Evolutionary conservation across 2,113 vertebrate genomes (phyloP), one percentile per base, ranked within the genome.

Genomic region (Aptenodytes patagonicus): DNA sequence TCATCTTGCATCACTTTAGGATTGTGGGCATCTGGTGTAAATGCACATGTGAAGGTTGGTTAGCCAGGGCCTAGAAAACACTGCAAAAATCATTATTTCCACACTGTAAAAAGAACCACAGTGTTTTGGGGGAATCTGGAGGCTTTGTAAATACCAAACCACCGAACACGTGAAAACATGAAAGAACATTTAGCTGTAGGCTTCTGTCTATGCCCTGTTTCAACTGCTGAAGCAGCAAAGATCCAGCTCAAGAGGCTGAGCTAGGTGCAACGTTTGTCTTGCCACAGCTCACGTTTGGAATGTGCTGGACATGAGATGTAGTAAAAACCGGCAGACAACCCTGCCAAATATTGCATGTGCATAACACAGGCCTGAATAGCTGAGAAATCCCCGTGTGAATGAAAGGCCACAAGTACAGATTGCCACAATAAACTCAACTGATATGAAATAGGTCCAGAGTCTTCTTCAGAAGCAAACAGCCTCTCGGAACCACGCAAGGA

Each of bases 401-500:
- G 18, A 29, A 81, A 57, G 64, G n/a, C 31, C 62, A 58, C 5
- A 13, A 83, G 40, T 3, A 34, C 13, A 2, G 22, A 17, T 17
- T 18, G 49, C 19, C 42, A 54, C n/a, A 61, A 32, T 11, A 17
- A 87, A 64, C 25, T 42, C 36, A 38, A 28, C 20, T 17, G 28
- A 51, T 12, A 10, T 2, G 7, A 54, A 76, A 44, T 3, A 4
- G 3, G 19, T 38, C 42, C 62, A 47, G 18, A 47, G 51, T 6
- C 68, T 38, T 10, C 17, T 36, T 40, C 61, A 76, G 17, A 83
- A 65, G n/a, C 47, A 62, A 60, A 58, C 21, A 61, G 21, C 55
- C 40, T 36, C 77, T 36, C 0, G 0, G 65, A 62, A 31, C 31
- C 58, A 47, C 2, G 1, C 34, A 20, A n/a, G 31, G 58, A 34